phyloP scores from a whole-genome alignment of 2,113 vertebrate genomes.

The Pantherophis guttatus region DNA sequence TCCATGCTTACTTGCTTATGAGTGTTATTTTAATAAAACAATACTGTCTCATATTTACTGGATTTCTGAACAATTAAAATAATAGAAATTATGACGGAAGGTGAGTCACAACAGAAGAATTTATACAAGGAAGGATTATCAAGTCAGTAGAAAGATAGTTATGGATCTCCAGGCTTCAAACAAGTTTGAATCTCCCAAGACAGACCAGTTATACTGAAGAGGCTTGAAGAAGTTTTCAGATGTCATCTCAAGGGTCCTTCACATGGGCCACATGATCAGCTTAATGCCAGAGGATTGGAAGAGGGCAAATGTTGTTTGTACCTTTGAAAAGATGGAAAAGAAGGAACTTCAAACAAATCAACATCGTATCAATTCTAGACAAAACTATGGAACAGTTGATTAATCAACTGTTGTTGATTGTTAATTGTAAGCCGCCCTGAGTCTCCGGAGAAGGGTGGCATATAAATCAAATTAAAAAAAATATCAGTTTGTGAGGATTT shows the following conservation, averaged over 20 bases:
- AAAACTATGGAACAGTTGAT: neutral
- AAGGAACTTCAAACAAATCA: neutral
- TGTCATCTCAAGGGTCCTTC: neutral
- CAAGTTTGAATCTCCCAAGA: neutral
- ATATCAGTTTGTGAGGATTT: neutral
- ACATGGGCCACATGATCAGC: neutral
- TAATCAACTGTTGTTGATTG: neutral
- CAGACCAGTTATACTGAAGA: neutral
- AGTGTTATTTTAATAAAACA: neutral
- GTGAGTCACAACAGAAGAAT: neutral
- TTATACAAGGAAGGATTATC: neutral
- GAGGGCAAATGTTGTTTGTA: neutral
- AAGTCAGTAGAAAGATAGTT: neutral
- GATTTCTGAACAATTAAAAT: neutral
- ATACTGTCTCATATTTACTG: neutral
- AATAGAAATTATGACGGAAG: neutral
- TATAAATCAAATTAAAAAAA: no score
- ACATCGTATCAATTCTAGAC: neutral
- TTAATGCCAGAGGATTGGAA: neutral
- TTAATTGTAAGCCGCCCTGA: no score
- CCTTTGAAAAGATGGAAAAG: neutral
- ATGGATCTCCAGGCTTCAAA: neutral
- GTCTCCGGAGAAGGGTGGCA: no score
- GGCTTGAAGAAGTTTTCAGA: neutral
- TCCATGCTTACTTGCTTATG: neutral